These are phyloP conservation scores for Corythaeola cristata DNA, from an alignment of 2,113 vertebrate species.

Conservation along the genomic window DNA sequence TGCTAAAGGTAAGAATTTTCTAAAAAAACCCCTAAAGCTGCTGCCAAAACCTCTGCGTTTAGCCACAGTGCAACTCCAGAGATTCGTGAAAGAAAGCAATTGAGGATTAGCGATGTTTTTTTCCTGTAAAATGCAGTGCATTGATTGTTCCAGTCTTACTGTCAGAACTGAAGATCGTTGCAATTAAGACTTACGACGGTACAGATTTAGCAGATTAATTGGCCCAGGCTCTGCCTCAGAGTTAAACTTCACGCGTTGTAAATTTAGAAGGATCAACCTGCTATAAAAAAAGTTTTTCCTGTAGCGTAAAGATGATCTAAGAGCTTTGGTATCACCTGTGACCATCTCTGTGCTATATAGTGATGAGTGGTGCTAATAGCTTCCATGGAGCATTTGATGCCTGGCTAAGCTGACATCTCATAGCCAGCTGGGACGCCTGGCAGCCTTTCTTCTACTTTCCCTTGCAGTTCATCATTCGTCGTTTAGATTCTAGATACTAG, in stretches of 20 bases:
- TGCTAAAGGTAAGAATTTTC: background rate
- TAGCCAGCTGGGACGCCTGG: background rate
- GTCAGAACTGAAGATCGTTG: background rate
- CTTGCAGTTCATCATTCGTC: background rate
- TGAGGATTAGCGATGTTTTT: background rate
- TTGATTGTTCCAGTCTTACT: background rate
- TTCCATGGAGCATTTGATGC: background rate
- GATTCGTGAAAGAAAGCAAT: background rate
- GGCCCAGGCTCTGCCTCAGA: fast-evolving
- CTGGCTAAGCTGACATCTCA: background rate
- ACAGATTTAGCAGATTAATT: background rate
- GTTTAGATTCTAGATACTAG: background rate
- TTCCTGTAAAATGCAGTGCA: background rate
- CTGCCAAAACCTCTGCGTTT: background rate
- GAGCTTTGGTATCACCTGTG: background rate
- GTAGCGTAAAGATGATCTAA: background rate
- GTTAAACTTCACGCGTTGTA: background rate
- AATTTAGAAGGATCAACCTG: background rate
- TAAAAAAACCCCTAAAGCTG: background rate
- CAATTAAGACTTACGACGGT: background rate
- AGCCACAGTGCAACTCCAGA: background rate
- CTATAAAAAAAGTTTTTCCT: background rate
- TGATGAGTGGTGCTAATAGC: background rate
- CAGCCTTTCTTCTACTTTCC: background rate
- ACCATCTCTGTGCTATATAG: background rate